Evolutionary conservation across 2,797 vertebrate species (phyloP).

Genomic region (Crypturellus tataupa): DNA sequence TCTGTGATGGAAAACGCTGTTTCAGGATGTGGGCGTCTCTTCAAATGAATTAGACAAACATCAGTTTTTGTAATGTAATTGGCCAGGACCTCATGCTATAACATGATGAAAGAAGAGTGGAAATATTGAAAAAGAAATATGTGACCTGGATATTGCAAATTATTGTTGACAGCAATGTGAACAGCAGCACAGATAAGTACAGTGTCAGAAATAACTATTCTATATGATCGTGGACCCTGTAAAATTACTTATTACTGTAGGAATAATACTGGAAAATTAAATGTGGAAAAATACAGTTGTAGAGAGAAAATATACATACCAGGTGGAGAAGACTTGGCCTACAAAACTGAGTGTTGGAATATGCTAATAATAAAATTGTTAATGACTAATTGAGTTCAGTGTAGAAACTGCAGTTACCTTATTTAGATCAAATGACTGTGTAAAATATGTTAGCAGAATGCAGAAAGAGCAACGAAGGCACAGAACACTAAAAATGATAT

Average conservation of each 20-base stretch:
- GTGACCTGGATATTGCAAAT: slow-evolving; percentile 48
- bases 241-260: slow-evolving; percentile 33
- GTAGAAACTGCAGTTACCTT: slow-evolving; percentile 63
- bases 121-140: slow-evolving; percentile 51
- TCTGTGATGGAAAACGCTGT: slow-evolving; percentile 10
- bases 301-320: slow-evolving; percentile 31
- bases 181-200: slow-evolving; percentile 32
- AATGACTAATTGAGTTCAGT: slow-evolving; percentile 72
- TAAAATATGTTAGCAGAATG: slow-evolving; percentile 66
- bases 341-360: slow-evolving; percentile 58
- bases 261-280: slow-evolving; percentile 54
- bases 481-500: slow-evolving; percentile 57
- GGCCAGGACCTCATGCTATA: slow-evolving; percentile 9
- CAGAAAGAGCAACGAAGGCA: slow-evolving; percentile 57
- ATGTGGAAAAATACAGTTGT: slow-evolving; percentile 57
- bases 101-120: slow-evolving; percentile 44
- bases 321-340: slow-evolving; percentile 62
- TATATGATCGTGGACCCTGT: neutral
- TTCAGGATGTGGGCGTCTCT: slow-evolving; percentile 20
- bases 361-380: slow-evolving; percentile 71
- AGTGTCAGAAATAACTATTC: slow-evolving; percentile 43
- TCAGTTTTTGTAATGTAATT: slow-evolving; percentile 16
- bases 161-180: slow-evolving; percentile 53
- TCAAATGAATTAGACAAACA: slow-evolving; percentile 34
- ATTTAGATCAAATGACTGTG: slow-evolving; percentile 65